Percentiles rank a stretch among this genome's conserved stretches.
Conservation (phyloP, 1,140 invertebrate genomes). For the Drosophila asahinai region DNA sequence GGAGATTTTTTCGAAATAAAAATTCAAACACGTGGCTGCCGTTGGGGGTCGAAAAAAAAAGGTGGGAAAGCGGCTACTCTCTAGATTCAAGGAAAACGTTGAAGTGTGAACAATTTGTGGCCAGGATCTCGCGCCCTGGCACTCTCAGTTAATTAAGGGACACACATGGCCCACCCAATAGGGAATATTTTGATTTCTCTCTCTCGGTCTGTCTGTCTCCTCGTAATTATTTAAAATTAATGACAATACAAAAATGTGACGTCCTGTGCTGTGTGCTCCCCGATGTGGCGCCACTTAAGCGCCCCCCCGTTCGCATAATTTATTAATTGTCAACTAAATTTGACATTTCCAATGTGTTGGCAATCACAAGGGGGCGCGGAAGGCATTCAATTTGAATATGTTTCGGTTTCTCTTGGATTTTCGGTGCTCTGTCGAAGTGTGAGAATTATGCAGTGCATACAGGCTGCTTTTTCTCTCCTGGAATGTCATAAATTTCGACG, state of each 20-base stretch:
- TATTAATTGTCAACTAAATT: slow-evolving; percentile 84
- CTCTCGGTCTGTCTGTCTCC: slow-evolving; percentile 27
- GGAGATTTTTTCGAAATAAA: slow-evolving; percentile 41
- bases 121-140: slow-evolving; percentile 57
- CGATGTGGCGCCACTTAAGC: slow-evolving; percentile 75
- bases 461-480: slow-evolving; percentile 36
- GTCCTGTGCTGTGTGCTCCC: slow-evolving; percentile 42
- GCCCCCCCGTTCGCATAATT: slow-evolving; percentile 68
- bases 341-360: slow-evolving; percentile 79
- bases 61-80: slow-evolving; percentile 4
- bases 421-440: slow-evolving; percentile 70
- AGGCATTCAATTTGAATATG: slow-evolving; percentile 76
- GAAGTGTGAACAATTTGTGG: slow-evolving; percentile 82
- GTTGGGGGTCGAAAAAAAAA: neutral
- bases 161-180: slow-evolving; percentile 68
- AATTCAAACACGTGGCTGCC: slow-evolving; percentile 48
- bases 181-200: slow-evolving; percentile 72
- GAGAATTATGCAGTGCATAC: slow-evolving; percentile 72
- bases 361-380: slow-evolving; percentile 12
- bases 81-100: slow-evolving; percentile 52
- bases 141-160: slow-evolving; percentile 75
- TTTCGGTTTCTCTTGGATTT: slow-evolving; percentile 45
- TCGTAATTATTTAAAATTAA: slow-evolving; percentile 83
- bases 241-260: slow-evolving; percentile 78
- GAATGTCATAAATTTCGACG: slow-evolving; percentile 80